Conservation (phyloP, 2,888 invertebrate genomes). For the Drosophila quinaria region DNA sequence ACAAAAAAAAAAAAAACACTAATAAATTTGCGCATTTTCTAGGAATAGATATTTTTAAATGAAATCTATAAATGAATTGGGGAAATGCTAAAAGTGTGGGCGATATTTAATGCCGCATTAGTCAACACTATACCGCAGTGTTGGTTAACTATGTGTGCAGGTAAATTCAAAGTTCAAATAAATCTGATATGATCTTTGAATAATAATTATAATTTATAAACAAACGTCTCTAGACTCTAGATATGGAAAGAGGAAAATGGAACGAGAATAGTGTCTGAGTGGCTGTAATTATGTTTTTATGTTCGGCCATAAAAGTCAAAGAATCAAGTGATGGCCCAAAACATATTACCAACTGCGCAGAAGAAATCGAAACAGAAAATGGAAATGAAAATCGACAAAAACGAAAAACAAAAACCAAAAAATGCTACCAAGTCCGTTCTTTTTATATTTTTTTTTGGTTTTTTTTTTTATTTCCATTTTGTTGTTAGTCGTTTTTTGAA, state of each 20-base stretch:
- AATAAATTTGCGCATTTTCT: conserved; percentile 3
- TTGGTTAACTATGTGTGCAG: background rate
- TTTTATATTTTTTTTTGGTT: background rate
- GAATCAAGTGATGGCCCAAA: conserved; percentile 18
- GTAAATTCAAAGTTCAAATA: background rate
- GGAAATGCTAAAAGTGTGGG: background rate
- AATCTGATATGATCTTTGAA: background rate
- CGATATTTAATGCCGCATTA: background rate
- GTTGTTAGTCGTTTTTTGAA: background rate
- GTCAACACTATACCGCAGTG: conserved; percentile 2
- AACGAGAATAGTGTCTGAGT: conserved; percentile 20
- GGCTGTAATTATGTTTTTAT: conserved; percentile 49
- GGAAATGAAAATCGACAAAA: conserved; percentile 22
- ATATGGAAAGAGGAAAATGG: background rate
- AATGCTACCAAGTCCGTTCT: conserved; percentile 39
- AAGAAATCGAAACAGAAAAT: conserved; percentile 45
- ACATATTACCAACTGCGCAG: conserved; percentile 58
- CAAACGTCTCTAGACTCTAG: background rate
- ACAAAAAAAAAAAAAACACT: background rate
- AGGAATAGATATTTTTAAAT: background rate
- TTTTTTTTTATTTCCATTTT: conserved; percentile 5
- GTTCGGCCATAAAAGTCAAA: conserved; percentile 32
- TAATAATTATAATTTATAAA: background rate
- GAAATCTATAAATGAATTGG: background rate
- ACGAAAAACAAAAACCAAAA: conserved; percentile 26